Base-by-base conservation (phyloP, 2,888 invertebrate species). In the Cremastinae sp. region DNA sequence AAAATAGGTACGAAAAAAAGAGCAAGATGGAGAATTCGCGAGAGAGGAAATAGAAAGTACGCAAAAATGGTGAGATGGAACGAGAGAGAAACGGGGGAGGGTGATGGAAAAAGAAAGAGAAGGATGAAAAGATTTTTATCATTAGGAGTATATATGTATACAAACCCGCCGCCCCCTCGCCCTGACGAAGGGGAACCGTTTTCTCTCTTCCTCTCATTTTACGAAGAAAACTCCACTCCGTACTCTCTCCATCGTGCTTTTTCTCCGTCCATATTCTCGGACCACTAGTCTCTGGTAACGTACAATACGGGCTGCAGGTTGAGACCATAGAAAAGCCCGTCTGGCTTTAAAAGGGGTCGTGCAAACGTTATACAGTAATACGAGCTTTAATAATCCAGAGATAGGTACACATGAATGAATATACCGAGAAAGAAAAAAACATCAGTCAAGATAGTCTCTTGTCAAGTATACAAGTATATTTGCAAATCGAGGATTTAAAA, bases 291-390 rank as follows among this genome's bases (percentile, higher is more conserved):
- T 68, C 58, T 72, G 37, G 66, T 22, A 66, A 68, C 58, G 73
- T 69, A 81, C 79, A 79, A 83, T 80, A 82, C 81, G 79, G 77
- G 51, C 49, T 47, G 58, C 79, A 79, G 82, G 83, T 87, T 83
- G 86, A 87, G 84, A 84, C 87, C 87, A 86, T 87, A 87, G 86
- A 87, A 87, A 87, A 87, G 83, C 84, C 81, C 83, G 88, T 87
- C 88, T 88, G 87, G 87, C 87, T 88, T 87, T 87, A 87, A 88
- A n/a, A 87, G 85, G 87, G 85, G 87, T 87, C 84, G 85, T 83
- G 83, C 81, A 84, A 76, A 68, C 75, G 74, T 75, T 69, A 18
- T 69, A 69, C 59, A 69, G 59, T 69, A 1, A 53, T 61, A 61
- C 59, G 3, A 49, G 7, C 28, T 59, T 41, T 16, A 3, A 16